Percentiles rank a stretch among this genome's conserved stretches.
These are phyloP conservation scores for Tiaroga cobitis DNA, from an alignment of 2,797 vertebrate genomes.

Conservation along the genomic window DNA sequence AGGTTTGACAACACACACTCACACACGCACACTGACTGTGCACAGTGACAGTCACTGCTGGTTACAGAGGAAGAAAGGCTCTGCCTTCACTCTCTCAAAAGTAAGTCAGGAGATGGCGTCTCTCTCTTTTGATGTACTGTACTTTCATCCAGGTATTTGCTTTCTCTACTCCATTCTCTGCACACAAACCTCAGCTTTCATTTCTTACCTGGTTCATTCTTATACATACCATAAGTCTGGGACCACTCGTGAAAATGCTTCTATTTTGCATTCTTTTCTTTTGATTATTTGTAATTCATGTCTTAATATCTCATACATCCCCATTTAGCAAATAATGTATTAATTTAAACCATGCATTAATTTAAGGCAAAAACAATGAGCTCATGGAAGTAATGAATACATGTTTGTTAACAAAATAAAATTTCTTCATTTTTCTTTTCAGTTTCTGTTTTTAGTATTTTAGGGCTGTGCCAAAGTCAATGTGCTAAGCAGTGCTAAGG, in stretches of 20 bases:
- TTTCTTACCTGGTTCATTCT: background rate
- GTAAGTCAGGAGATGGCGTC: conserved; percentile 40
- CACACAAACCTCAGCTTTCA: conserved; percentile 17
- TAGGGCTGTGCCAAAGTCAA: background rate
- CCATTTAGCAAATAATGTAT: background rate
- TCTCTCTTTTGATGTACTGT: conserved; percentile 37
- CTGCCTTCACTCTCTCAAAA: conserved; percentile 39
- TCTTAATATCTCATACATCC: background rate
- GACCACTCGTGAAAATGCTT: background rate
- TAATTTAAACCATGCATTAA: too few species aligned
- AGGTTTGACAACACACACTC: conserved; percentile 56
- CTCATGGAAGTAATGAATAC: too few species aligned
- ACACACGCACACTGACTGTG: conserved; percentile 55
- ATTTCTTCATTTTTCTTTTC: background rate
- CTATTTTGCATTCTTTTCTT: background rate
- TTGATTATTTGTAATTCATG: background rate
- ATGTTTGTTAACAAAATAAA: too few species aligned
- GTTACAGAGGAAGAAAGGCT: conserved; percentile 57
- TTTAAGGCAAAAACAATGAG: too few species aligned
- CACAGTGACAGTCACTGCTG: conserved; percentile 46
- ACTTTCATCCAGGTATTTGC: conserved; percentile 36
- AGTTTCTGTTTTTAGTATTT: background rate
- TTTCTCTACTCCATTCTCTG: background rate
- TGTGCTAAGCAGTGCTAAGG: too few species aligned
- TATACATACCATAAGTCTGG: background rate